Conservation (phyloP, 37 sponge, comb jelly and placozoan species). For the Cliona cf. orientalis region DNA sequence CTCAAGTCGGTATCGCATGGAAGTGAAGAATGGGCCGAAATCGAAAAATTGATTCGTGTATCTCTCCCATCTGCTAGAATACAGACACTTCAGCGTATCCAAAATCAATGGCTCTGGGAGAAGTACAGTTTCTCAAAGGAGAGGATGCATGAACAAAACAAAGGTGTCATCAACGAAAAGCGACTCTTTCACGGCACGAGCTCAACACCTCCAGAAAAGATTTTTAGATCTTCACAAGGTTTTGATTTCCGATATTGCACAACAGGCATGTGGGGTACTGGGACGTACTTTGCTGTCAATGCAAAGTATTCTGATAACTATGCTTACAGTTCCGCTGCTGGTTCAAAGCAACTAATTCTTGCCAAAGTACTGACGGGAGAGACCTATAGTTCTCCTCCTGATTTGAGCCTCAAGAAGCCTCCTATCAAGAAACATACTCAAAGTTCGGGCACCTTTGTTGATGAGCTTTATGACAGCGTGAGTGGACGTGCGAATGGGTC, state of each 20-base stretch:
- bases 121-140: slow-evolving; percentile 36
- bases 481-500: no score
- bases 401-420: slow-evolving; percentile 63
- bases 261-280: slow-evolving; percentile 75
- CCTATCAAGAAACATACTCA: no score
- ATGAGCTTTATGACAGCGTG: no score
- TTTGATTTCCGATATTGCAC: slow-evolving; percentile 61
- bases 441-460: no score
- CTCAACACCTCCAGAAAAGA: slow-evolving; percentile 21
- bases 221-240: slow-evolving; percentile 63
- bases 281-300: slow-evolving; percentile 79
- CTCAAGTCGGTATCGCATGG: slow-evolving; percentile 6
- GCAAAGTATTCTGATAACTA: slow-evolving; percentile 75
- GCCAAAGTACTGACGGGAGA: slow-evolving; percentile 67
- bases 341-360: slow-evolving; percentile 60
- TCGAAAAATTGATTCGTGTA: background rate
- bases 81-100: slow-evolving; percentile 53
- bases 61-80: slow-evolving; percentile 19
- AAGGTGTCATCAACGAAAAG: slow-evolving; percentile 49
- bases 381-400: slow-evolving; percentile 11
- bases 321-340: slow-evolving; percentile 8
- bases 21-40: slow-evolving; percentile 37
- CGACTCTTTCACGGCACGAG: slow-evolving; percentile 75
- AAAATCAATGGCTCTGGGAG: slow-evolving; percentile 80
- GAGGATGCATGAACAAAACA: slow-evolving; percentile 50